phyloP scores from a whole-genome alignment of 2,888 invertebrate genomes.

The Biston stratarius region DNA sequence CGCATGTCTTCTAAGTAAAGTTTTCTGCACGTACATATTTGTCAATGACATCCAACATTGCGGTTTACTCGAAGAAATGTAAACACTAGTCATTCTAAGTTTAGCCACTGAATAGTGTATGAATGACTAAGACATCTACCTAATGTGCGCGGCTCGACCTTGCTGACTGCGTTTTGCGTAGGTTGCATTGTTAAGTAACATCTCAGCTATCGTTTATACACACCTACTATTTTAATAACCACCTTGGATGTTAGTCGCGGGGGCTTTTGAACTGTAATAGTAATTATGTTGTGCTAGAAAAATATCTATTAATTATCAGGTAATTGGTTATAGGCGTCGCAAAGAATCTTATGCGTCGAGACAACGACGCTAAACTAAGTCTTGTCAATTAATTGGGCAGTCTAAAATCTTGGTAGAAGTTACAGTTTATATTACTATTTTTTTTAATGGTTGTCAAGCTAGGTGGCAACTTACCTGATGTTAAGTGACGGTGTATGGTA shows the following conservation, averaged over 20 bases:
- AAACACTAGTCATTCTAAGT: background rate
- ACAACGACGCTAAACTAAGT: background rate
- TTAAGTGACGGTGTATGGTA: no score
- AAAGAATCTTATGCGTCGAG: no score
- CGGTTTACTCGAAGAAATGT: background rate
- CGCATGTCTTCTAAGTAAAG: slow-evolving; percentile 4
- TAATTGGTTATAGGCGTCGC: background rate
- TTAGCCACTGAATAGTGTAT: background rate
- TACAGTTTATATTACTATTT: no score
- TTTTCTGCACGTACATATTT: slow-evolving; percentile 2
- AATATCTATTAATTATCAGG: background rate
- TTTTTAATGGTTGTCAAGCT: no score
- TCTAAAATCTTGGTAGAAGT: background rate
- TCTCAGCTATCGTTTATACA: slow-evolving; percentile 37
- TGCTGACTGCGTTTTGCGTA: slow-evolving; percentile 33
- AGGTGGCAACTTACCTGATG: no score
- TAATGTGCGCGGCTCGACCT: slow-evolving; percentile 30
- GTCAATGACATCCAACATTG: slow-evolving; percentile 7
- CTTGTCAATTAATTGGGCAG: background rate
- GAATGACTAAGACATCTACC: slow-evolving; percentile 15
- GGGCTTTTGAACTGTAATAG: slow-evolving; percentile 13
- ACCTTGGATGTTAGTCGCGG: slow-evolving; percentile 29
- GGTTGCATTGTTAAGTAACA: slow-evolving; percentile 40
- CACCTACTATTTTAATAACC: slow-evolving; percentile 31
- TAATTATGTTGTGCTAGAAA: background rate